Conservation (phyloP, 2,888 invertebrate genomes). For the Aphrophora alni region DNA sequence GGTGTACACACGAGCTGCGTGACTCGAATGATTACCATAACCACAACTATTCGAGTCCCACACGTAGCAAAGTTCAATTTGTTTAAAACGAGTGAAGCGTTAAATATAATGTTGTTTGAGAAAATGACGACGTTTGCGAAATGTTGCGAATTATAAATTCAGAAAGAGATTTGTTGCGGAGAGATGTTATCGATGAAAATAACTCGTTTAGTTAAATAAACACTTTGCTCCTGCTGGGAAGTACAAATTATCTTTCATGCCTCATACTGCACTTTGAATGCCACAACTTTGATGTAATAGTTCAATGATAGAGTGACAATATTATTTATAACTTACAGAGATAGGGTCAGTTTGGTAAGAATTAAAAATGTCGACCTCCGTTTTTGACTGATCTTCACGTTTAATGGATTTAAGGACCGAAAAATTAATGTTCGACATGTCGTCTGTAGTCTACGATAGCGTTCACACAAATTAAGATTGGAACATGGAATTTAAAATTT, state of each 20-base stretch:
- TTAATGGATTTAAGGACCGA: too few relatives aligned
- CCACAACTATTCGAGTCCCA: background rate
- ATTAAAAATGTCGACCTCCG: too few relatives aligned
- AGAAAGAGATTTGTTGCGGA: background rate
- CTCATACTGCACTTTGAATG: background rate
- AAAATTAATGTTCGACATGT: too few relatives aligned
- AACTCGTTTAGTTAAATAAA: conserved; percentile 2
- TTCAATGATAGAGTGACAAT: too few relatives aligned
- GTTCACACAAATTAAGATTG: too few relatives aligned
- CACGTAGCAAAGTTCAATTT: background rate
- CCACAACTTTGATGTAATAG: background rate
- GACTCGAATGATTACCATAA: too few relatives aligned
- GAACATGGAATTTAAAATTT: too few relatives aligned
- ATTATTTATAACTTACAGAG: too few relatives aligned
- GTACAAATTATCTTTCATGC: background rate
- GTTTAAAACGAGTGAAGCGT: background rate
- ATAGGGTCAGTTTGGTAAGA: too few relatives aligned
- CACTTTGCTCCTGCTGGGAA: background rate
- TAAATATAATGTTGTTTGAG: background rate
- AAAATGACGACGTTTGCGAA: background rate
- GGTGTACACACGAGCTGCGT: too few relatives aligned
- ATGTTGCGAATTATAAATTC: background rate
- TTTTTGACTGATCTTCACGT: too few relatives aligned
- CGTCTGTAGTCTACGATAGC: too few relatives aligned
- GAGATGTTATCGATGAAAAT: background rate